Conservation (phyloP, 2,888 invertebrate species). For the Cephus sareptanus region DNA sequence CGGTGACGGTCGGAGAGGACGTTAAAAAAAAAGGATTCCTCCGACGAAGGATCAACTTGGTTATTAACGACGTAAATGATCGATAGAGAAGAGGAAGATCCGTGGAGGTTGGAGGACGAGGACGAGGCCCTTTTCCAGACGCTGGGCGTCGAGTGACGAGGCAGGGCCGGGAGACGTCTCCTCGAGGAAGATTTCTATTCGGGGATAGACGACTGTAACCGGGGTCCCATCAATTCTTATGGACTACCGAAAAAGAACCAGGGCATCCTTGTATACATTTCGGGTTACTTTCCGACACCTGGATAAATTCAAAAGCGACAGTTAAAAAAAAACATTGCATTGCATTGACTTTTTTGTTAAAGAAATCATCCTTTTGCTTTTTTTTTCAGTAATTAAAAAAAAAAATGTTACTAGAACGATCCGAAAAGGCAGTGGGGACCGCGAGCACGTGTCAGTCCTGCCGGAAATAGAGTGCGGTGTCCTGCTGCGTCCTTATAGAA, state of each 20-base stretch:
- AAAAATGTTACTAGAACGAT: too few species aligned
- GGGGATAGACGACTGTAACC: background rate
- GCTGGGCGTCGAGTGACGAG: background rate
- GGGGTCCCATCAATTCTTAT: background rate
- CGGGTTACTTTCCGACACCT: too few species aligned
- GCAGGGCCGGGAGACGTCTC: background rate
- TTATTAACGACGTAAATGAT: too few species aligned
- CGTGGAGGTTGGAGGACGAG: background rate
- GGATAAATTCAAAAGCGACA: too few species aligned
- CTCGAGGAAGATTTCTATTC: background rate
- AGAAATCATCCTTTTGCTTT: background rate
- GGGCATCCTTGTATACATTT: background rate
- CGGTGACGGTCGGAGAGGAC: background rate
- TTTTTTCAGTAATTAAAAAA: too few species aligned
- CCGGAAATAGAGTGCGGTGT: background rate
- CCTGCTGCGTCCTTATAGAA: background rate
- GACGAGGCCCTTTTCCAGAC: background rate
- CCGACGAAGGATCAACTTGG: background rate
- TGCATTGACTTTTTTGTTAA: background rate
- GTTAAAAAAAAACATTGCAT: background rate
- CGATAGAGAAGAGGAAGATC: background rate
- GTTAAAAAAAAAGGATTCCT: background rate
- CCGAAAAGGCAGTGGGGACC: background rate
- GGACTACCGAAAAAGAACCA: too few species aligned
- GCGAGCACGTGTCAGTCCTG: background rate